Evolutionary conservation across 2,888 invertebrate species (phyloP).

Genomic region (Hypolimnas misippus): DNA sequence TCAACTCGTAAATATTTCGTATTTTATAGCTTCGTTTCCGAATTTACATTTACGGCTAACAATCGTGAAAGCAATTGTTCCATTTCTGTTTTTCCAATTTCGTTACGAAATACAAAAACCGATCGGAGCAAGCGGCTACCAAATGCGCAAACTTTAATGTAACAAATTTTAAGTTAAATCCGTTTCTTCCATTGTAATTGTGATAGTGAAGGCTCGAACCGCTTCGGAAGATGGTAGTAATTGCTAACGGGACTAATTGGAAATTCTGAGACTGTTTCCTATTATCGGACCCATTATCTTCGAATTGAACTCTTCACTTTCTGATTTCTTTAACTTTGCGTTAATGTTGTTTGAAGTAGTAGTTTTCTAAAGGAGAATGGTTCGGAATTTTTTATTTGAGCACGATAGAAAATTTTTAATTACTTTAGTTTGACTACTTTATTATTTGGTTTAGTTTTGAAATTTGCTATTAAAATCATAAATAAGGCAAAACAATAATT

Average conservation of each 20-base stretch:
- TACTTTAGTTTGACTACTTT: background rate
- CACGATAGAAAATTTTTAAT: background rate
- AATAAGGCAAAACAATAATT: too few relatives aligned
- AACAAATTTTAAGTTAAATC: slow-evolving; percentile 13
- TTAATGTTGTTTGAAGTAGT: slow-evolving; percentile 26
- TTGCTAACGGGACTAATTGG: slow-evolving; percentile 36
- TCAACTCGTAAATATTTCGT: background rate
- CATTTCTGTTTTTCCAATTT: slow-evolving; percentile 13
- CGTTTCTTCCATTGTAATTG: slow-evolving; percentile 14
- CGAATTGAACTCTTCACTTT: slow-evolving; percentile 24
- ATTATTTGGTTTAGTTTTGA: too few relatives aligned
- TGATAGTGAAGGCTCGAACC: slow-evolving; percentile 13
- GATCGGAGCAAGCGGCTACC: slow-evolving; percentile 2
- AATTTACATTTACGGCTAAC: slow-evolving; percentile 2
- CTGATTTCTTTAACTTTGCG: slow-evolving; percentile 22
- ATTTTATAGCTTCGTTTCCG: slow-evolving; percentile 1
- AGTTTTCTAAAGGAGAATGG: background rate
- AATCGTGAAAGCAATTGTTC: slow-evolving; percentile 8
- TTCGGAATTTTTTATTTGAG: slow-evolving; percentile 1
- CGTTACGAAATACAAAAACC: slow-evolving; percentile 11
- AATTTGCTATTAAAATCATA: too few relatives aligned
- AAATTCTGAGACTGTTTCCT: slow-evolving; percentile 31
- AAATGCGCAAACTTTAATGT: slow-evolving; percentile 13
- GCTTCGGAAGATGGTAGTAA: slow-evolving; percentile 22
- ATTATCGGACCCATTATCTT: slow-evolving; percentile 25